These are phyloP conservation scores for Brachyhypopomus occidentalis DNA, from an alignment of 2,113 vertebrate species.

Conservation along the genomic window DNA sequence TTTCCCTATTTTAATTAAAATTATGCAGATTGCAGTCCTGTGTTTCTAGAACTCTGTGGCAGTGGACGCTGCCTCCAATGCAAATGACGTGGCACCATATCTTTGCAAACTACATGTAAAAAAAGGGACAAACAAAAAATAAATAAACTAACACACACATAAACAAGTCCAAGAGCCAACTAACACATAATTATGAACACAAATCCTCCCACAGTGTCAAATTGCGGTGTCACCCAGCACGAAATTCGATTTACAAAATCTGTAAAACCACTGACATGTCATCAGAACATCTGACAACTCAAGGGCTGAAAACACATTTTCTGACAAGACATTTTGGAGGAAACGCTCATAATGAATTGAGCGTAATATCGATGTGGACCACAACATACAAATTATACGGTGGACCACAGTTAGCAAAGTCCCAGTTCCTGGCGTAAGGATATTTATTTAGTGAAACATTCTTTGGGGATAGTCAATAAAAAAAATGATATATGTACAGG, in stretches of 20 bases:
- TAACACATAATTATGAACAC: neutral
- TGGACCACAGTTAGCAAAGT: conserved; percentile 14
- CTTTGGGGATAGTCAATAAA: neutral
- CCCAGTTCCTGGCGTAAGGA: neutral
- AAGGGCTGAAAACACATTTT: neutral
- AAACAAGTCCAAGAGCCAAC: neutral
- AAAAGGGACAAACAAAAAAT: neutral
- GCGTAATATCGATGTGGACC: conserved; percentile 15
- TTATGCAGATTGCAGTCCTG: neutral
- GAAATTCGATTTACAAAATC: neutral
- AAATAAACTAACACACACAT: neutral
- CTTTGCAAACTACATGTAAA: neutral
- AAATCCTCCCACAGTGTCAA: neutral
- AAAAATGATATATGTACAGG: conserved; percentile 14
- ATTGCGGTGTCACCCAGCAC: too few species aligned
- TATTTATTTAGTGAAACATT: conserved; percentile 21
- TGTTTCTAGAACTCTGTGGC: neutral
- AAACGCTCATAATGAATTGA: neutral
- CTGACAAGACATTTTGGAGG: too few species aligned
- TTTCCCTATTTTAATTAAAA: neutral
- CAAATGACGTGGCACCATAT: neutral
- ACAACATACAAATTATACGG: conserved; percentile 15
- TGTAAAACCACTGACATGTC: neutral
- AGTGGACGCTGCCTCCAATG: neutral
- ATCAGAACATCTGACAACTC: neutral